Conservation (phyloP, 2,888 invertebrate species). For the Gastracanthus pulcherrimus region DNA sequence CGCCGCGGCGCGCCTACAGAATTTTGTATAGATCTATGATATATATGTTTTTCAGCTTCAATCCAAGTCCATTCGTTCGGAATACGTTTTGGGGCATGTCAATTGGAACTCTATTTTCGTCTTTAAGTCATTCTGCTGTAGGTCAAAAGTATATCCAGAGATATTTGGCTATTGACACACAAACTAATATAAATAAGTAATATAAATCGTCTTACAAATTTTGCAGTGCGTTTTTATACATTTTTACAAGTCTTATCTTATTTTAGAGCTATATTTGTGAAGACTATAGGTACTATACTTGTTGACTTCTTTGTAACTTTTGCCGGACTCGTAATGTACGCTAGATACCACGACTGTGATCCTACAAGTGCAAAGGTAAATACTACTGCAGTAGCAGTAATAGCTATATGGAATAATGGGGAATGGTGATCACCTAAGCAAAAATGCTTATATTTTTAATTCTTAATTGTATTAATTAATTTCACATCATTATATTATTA, state of each 20-base stretch:
- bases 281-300: slow-evolving; percentile 79
- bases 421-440: too few relatives aligned
- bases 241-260: not conserved
- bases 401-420: too few relatives aligned
- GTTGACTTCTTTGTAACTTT: slow-evolving; percentile 81
- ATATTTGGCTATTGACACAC: slow-evolving; percentile 81
- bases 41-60: slow-evolving; percentile 79
- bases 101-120: slow-evolving; percentile 80
- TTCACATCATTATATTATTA: too few relatives aligned
- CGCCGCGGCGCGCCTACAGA: too few relatives aligned
- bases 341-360: slow-evolving; percentile 83
- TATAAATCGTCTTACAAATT: too few relatives aligned
- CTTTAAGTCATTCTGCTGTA: slow-evolving; percentile 80
- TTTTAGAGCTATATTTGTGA: slow-evolving; percentile 71
- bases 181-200: slow-evolving; percentile 79
- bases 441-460: too few relatives aligned
- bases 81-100: slow-evolving; percentile 82
- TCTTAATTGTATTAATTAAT: too few relatives aligned
- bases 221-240: not conserved
- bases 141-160: slow-evolving; percentile 82
- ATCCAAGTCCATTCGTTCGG: slow-evolving; percentile 81
- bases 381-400: not conserved
- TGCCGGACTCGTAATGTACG: slow-evolving; percentile 82
- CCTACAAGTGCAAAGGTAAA: slow-evolving; percentile 79
- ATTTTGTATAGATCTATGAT: too few relatives aligned